phyloP scores from a whole-genome alignment of 1,140 invertebrate species.

The Helicoverpa armigera region DNA sequence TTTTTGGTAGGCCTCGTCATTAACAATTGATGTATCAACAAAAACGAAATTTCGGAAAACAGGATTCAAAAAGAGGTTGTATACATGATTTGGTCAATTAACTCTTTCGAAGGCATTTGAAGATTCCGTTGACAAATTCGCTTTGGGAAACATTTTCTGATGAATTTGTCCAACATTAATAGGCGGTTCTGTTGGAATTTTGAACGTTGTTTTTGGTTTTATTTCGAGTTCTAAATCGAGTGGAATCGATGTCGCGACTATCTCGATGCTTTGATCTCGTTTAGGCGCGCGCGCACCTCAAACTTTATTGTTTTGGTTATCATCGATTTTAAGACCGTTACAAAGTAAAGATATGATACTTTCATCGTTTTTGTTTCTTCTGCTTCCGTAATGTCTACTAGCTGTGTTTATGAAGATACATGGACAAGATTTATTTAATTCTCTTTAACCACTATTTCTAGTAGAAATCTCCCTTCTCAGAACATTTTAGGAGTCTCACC shows the following conservation, averaged over 20 bases:
- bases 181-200: slow-evolving; percentile 67
- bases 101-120: neutral
- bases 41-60: slow-evolving; percentile 21
- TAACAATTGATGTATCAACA: neutral
- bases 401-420: too few relatives aligned
- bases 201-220: slow-evolving; percentile 61
- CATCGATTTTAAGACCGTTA: too few relatives aligned
- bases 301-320: slow-evolving; percentile 43
- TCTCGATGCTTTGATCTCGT: slow-evolving; percentile 66
- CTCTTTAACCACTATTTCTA: too few relatives aligned
- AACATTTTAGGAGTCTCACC: too few relatives aligned
- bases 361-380: too few relatives aligned
- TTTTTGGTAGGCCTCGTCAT: neutral
- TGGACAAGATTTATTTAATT: too few relatives aligned
- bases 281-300: slow-evolving; percentile 53
- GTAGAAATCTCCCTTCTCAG: too few relatives aligned
- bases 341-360: too few relatives aligned
- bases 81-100: neutral
- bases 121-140: slow-evolving; percentile 72
- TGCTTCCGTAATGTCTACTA: too few relatives aligned
- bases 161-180: slow-evolving; percentile 69
- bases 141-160: slow-evolving; percentile 61
- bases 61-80: neutral
- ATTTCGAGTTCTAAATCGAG: slow-evolving; percentile 66
- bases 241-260: slow-evolving; percentile 74